Evolutionary conservation across 2,113 vertebrate species (phyloP).

Genomic region (Cyprinodon tularosa): DNA sequence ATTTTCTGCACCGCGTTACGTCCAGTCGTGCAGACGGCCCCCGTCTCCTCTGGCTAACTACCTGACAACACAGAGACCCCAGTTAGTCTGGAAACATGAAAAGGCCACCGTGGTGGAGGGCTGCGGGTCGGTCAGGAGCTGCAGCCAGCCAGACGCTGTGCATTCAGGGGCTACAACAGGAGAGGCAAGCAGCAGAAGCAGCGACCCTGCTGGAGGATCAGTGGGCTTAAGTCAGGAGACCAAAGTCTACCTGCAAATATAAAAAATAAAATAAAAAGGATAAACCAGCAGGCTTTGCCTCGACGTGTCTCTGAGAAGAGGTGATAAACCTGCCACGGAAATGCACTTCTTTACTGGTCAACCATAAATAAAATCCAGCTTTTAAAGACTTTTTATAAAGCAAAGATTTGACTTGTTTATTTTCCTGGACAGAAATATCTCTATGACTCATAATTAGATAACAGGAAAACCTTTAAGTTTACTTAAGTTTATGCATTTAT

Average conservation of each 20-base stretch:
- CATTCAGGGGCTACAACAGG: background rate
- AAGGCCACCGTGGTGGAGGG: conserved; percentile 25
- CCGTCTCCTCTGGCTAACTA: conserved; percentile 43
- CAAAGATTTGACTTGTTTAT: background rate
- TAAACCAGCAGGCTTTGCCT: background rate
- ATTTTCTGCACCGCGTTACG: conserved; percentile 13
- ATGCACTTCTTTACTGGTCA: background rate
- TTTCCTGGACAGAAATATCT: background rate
- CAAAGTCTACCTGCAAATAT: background rate
- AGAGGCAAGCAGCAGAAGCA: conserved; percentile 9
- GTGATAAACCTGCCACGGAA: background rate
- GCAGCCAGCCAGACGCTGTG: conserved; percentile 9
- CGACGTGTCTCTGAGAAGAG: background rate
- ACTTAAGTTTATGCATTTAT: background rate
- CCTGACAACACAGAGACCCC: conserved; percentile 51
- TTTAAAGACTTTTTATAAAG: no score
- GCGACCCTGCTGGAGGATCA: background rate
- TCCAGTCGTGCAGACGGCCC: conserved; percentile 32
- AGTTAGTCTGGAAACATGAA: conserved; percentile 37
- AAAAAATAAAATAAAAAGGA: background rate
- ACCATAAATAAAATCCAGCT: background rate
- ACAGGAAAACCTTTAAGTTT: background rate
- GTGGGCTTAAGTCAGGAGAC: background rate
- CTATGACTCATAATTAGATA: background rate
- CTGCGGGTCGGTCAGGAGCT: background rate